Conservation (phyloP, 2,797 vertebrate genomes). For the Margarornis squamiger region DNA sequence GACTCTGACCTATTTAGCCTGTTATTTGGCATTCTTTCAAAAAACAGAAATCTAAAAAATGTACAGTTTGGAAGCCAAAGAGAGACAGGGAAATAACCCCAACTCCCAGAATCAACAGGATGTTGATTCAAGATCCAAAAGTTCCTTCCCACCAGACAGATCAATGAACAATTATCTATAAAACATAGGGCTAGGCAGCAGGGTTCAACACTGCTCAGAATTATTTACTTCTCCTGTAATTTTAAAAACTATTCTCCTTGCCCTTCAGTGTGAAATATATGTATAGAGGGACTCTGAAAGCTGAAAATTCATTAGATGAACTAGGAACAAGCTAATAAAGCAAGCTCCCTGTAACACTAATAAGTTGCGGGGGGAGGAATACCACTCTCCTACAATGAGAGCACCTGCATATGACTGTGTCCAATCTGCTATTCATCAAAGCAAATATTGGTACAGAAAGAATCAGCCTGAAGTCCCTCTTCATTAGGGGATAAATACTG, state of each 20-base stretch:
- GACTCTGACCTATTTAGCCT: constrained; percentile 60
- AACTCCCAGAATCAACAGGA: constrained; percentile 19
- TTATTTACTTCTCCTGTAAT: constrained; percentile 45
- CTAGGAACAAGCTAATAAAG: constrained; percentile 17
- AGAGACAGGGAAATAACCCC: neutral
- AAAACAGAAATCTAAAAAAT: constrained; percentile 26
- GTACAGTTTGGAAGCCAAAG: neutral
- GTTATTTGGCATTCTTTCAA: constrained; percentile 51
- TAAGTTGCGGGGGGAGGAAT: neutral
- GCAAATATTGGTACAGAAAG: neutral
- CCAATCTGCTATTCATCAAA: neutral
- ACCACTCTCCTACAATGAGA: neutral
- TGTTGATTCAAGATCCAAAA: constrained; percentile 6
- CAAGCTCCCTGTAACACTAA: neutral
- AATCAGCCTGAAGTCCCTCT: neutral
- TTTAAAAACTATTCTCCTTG: constrained; percentile 34
- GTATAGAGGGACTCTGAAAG: neutral
- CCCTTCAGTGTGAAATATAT: constrained; percentile 16
- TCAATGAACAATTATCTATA: constrained; percentile 59
- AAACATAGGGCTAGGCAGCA: constrained; percentile 7
- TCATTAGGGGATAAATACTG: neutral
- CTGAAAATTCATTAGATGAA: constrained; percentile 41
- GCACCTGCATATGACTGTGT: neutral
- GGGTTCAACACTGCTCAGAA: neutral
- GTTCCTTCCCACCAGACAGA: constrained; percentile 18